phyloP scores from a whole-genome alignment of 2,113 vertebrate genomes.

The Rhipidura dahli region DNA sequence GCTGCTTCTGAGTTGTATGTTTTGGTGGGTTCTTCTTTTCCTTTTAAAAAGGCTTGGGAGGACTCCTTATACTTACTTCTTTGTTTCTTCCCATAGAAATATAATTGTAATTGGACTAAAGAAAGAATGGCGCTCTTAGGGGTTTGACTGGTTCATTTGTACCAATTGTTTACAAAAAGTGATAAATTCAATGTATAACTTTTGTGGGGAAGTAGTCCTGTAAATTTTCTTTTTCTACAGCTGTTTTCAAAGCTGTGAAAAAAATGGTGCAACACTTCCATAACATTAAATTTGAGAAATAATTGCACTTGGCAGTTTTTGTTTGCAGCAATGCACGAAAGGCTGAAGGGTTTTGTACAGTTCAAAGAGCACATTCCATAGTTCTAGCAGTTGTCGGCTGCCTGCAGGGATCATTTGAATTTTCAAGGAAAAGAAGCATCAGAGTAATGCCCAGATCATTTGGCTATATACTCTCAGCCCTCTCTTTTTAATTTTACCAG shows the following conservation, averaged over 20 bases:
- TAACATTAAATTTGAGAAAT: slow-evolving; percentile 85
- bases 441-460: slow-evolving; percentile 70
- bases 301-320: slow-evolving; percentile 93
- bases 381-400: slow-evolving; percentile 84
- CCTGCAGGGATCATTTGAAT: slow-evolving; percentile 91
- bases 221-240: slow-evolving; percentile 20
- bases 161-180: slow-evolving; percentile 14
- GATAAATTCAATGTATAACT: slow-evolving; percentile 13
- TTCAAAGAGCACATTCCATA: slow-evolving; percentile 96
- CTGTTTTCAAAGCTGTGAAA: slow-evolving; percentile 36
- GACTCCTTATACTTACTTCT: slow-evolving; percentile 1
- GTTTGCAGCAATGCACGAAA: slow-evolving; percentile 87
- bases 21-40: background rate
- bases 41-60: background rate
- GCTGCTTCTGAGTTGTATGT: background rate
- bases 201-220: background rate
- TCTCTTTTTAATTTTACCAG: slow-evolving; percentile 37
- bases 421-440: slow-evolving; percentile 67
- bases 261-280: slow-evolving; percentile 74
- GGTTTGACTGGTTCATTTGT: slow-evolving; percentile 9
- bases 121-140: background rate
- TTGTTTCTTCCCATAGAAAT: slow-evolving; percentile 33
- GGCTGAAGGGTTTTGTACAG: slow-evolving; percentile 89
- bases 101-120: slow-evolving; percentile 32
- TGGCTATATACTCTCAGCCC: slow-evolving; percentile 7